These are phyloP conservation scores for Serinus canaria DNA, from an alignment of 2,113 vertebrate species.

Conservation along the genomic window DNA sequence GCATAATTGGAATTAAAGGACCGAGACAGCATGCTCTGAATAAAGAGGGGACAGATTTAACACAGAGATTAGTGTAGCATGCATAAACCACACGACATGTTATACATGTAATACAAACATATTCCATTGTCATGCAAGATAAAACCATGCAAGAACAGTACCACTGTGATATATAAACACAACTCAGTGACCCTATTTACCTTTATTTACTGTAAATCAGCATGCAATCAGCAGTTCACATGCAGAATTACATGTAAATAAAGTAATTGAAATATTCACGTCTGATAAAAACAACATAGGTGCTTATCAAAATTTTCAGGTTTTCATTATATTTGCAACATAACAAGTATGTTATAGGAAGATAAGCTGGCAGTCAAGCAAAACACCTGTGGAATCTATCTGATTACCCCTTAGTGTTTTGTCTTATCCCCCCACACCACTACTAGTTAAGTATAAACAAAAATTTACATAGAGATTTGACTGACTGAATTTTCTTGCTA, in stretches of 20 bases:
- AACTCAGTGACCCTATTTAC: background rate
- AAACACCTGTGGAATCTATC: background rate
- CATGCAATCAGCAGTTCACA: constrained; percentile 37
- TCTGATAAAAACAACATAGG: constrained; percentile 16
- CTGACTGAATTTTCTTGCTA: background rate
- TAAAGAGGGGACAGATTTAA: constrained; percentile 85
- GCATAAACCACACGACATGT: constrained; percentile 66
- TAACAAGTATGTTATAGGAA: background rate
- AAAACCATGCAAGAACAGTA: constrained; percentile 70
- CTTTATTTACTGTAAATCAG: constrained; percentile 59
- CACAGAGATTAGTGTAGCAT: constrained; percentile 77
- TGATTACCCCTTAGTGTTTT: background rate
- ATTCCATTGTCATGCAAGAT: constrained; percentile 60
- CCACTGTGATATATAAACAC: background rate
- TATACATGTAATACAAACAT: constrained; percentile 62
- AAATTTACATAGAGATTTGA: background rate
- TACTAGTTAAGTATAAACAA: background rate
- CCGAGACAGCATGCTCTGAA: constrained; percentile 95
- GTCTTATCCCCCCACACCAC: rapidly evolving
- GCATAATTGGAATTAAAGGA: constrained; percentile 94
- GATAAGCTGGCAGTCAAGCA: background rate
- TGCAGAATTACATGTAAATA: constrained; percentile 65
- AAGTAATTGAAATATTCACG: constrained; percentile 8
- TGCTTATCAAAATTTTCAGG: background rate
- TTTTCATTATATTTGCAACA: constrained; percentile 16